A percentile compares a stretch with the other conserved stretches of the same genome.
These are phyloP conservation scores for Aphis gossypii DNA, from an alignment of 1,140 invertebrate genomes.

Conservation along the genomic window DNA sequence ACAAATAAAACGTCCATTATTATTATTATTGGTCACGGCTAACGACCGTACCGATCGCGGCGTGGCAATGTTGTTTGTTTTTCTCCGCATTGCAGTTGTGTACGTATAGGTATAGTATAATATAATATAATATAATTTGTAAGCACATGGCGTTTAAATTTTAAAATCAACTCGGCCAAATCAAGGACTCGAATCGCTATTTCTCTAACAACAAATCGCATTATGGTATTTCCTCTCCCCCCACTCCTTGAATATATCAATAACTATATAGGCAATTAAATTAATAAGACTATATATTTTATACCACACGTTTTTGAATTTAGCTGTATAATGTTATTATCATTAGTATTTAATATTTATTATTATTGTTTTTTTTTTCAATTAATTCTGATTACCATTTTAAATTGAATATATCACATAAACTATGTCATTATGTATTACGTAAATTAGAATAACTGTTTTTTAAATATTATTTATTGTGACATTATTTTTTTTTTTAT, in stretches of 20 bases:
- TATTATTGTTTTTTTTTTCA: no score
- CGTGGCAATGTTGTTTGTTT: not conserved
- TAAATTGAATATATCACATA: not conserved
- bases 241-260: not conserved
- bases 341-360: no score
- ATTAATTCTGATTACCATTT: no score
- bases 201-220: not conserved
- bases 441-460: no score
- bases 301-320: not conserved
- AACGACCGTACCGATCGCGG: not conserved
- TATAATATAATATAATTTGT: not conserved
- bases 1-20: conserved; percentile 18
- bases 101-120: not conserved
- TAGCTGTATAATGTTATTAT: no score
- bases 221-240: not conserved
- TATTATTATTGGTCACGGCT: not conserved
- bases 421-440: not conserved
- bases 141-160: not conserved
- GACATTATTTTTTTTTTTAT: not conserved
- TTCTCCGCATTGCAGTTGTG: not conserved
- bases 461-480: no score
- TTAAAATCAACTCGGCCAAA: not conserved
- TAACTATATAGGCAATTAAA: not conserved
- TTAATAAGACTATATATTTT: not conserved
- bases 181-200: not conserved